Conservation (phyloP, 2,113 vertebrate species). For the Mustela nigripes region DNA sequence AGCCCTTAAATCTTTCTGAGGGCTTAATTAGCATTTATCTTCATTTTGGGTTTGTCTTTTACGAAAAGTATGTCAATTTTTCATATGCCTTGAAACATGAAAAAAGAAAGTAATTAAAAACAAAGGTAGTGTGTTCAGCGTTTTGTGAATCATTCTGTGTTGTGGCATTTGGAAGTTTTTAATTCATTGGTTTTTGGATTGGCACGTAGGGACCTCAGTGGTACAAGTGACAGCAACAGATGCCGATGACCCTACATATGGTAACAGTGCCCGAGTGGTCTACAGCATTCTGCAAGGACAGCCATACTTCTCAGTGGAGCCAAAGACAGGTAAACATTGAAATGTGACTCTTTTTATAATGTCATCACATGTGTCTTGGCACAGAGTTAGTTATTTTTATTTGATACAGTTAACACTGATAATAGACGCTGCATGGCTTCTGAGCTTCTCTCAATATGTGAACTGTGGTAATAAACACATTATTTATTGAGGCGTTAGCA, state of each 20-base stretch:
- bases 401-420: neutral
- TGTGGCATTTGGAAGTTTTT: neutral
- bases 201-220: slow-evolving; percentile 94
- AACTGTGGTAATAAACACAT: neutral
- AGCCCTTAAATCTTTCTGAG: neutral
- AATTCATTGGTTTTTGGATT: slow-evolving; percentile 52
- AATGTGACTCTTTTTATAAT: rapidly evolving
- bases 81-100: neutral
- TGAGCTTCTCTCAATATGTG: neutral
- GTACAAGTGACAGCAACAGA: slow-evolving; percentile 98
- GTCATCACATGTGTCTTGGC: neutral
- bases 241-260: slow-evolving; percentile 97
- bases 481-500: neutral
- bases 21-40: slow-evolving; percentile 8
- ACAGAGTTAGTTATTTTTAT: slow-evolving; percentile 22
- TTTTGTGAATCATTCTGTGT: neutral
- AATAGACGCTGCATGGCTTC: neutral
- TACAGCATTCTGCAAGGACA: slow-evolving; percentile 98
- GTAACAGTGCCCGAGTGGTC: slow-evolving; percentile 97
- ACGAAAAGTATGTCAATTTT: neutral
- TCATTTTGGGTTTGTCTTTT: neutral
- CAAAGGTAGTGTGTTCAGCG: neutral
- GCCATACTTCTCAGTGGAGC: slow-evolving; percentile 98
- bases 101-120: neutral
- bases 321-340: slow-evolving; percentile 93